These are phyloP conservation scores for Diabrotica undecimpunctata DNA, from an alignment of 1,140 invertebrate genomes.

Conservation along the genomic window DNA sequence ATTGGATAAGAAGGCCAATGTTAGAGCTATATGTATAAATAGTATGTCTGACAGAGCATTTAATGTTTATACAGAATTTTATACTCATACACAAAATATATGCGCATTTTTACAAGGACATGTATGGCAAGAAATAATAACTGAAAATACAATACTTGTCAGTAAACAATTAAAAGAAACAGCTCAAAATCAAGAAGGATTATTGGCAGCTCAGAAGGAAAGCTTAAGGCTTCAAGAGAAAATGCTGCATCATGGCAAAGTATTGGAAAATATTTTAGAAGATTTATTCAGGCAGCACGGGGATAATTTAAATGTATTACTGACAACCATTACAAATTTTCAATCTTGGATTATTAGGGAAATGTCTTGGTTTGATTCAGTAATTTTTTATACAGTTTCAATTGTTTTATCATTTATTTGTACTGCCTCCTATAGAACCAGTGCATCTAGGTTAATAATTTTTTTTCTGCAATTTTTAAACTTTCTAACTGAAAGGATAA, in stretches of 20 bases:
- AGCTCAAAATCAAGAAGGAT: conserved; percentile 39
- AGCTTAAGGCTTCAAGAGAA: conserved; percentile 55
- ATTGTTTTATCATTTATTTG: conserved; percentile 36
- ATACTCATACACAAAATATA: conserved; percentile 66
- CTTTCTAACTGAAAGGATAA: conserved; percentile 36
- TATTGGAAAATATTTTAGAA: conserved; percentile 46
- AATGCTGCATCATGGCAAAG: conserved; percentile 52
- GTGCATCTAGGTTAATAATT: conserved; percentile 35
- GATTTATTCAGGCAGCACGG: conserved; percentile 39
- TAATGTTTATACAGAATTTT: conserved; percentile 62
- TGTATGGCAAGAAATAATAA: conserved; percentile 62
- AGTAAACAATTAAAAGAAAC: conserved; percentile 41
- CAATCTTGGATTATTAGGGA: conserved; percentile 46
- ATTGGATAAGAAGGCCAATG: conserved; percentile 41
- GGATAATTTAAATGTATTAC: conserved; percentile 38
- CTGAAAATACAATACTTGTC: conserved; percentile 46
- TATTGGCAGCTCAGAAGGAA: conserved; percentile 55
- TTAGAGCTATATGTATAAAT: conserved; percentile 54
- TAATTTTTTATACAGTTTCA: conserved; percentile 40
- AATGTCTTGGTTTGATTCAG: conserved; percentile 44
- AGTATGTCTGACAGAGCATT: conserved; percentile 58
- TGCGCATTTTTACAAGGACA: conserved; percentile 65
- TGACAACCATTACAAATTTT: conserved; percentile 34
- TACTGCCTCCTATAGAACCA: conserved; percentile 36
- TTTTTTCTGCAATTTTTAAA: conserved; percentile 36